phyloP scores from a whole-genome alignment of 2,888 invertebrate genomes.

The Ophion ventricosus region DNA sequence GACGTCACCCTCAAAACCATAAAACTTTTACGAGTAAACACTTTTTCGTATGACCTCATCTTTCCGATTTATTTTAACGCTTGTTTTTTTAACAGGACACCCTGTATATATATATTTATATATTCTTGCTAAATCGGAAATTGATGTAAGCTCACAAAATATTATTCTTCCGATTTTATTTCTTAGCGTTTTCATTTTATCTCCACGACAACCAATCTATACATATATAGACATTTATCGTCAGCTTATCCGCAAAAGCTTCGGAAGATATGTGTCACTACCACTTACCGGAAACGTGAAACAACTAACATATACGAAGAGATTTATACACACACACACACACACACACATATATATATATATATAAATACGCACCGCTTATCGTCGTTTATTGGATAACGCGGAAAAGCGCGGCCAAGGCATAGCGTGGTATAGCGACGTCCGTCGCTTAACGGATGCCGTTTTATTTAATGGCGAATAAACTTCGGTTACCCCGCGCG shows the following conservation, averaged over 20 bases:
- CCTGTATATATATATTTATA: not conserved
- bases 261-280: constrained; percentile 43
- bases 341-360: constrained; percentile 2
- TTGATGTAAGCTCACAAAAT: not conserved
- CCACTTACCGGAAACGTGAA: constrained; percentile 27
- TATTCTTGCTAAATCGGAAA: constrained; percentile 1
- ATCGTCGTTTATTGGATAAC: constrained; percentile 66
- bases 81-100: no score
- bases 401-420: constrained; percentile 60
- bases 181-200: constrained; percentile 17
- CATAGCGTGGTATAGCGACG: constrained; percentile 54
- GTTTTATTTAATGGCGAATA: constrained; percentile 77
- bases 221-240: constrained; percentile 16
- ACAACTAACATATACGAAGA: constrained; percentile 9
- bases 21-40: no score
- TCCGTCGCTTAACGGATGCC: constrained; percentile 73
- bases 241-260: constrained; percentile 42
- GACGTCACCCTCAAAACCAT: no score
- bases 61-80: no score
- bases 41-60: no score
- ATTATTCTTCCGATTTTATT: constrained; percentile 34
- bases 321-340: constrained; percentile 3
- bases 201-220: constrained; percentile 15
- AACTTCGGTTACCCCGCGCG: constrained; percentile 66
- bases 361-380: constrained; percentile 46